phyloP scores from a whole-genome alignment of 2,888 invertebrate genomes.

The Apamea anceps region DNA sequence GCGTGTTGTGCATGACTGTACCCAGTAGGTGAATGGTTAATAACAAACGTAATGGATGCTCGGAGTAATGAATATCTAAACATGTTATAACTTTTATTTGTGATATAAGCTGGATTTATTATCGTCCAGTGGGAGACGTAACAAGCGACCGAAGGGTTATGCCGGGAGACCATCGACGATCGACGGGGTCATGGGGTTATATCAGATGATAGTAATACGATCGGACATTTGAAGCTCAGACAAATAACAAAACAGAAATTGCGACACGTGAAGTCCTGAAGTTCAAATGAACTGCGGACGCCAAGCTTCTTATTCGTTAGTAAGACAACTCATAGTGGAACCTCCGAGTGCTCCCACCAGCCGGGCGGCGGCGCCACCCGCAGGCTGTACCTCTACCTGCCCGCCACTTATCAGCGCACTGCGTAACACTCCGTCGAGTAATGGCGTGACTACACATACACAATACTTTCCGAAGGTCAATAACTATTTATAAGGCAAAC shows the following conservation, averaged over 20 bases:
- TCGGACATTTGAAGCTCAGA: not conserved
- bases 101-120: slow-evolving; percentile 34
- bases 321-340: not conserved
- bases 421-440: not conserved
- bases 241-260: not conserved
- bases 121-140: slow-evolving; percentile 12
- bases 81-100: slow-evolving; percentile 20
- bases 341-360: not conserved
- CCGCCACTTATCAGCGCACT: not conserved
- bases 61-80: slow-evolving; percentile 16
- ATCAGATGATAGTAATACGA: not conserved
- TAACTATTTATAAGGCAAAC: slow-evolving; percentile 25
- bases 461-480: slow-evolving; percentile 19
- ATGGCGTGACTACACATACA: slow-evolving; percentile 22
- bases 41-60: slow-evolving; percentile 15
- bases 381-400: not conserved
- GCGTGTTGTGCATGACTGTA: not conserved
- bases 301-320: not conserved
- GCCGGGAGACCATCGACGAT: not conserved
- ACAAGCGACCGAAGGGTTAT: slow-evolving; percentile 8
- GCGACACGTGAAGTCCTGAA: not conserved
- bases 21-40: not conserved
- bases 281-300: not conserved
- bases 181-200: too few relatives aligned
- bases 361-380: not conserved